These are phyloP conservation scores for Lophochroa leadbeateri DNA, from an alignment of 2,113 vertebrate species.

Conservation along the genomic window DNA sequence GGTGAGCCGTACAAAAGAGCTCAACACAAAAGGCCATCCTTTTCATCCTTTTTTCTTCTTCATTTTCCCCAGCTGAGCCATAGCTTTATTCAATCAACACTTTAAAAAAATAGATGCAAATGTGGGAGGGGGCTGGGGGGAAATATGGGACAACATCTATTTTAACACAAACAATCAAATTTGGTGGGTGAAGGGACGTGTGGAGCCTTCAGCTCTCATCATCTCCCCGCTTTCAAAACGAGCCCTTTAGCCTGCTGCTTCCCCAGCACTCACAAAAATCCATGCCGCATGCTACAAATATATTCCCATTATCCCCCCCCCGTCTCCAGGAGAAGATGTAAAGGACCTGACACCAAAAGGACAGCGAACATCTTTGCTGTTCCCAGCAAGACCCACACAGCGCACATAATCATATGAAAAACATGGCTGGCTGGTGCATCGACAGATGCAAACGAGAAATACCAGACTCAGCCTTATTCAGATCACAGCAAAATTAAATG, in stretches of 20 bases:
- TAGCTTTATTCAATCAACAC: conserved; percentile 64
- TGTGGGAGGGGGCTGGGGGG: not conserved
- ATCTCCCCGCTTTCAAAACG: not conserved
- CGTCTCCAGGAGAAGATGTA: not conserved
- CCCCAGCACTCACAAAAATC: not conserved
- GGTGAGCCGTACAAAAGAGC: conserved; percentile 64
- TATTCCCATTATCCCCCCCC: not conserved
- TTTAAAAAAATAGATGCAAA: conserved; percentile 39
- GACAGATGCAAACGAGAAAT: conserved; percentile 77
- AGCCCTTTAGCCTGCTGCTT: not conserved
- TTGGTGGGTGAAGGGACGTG: not conserved
- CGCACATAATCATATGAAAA: conserved; percentile 71
- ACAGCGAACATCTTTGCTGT: conserved; percentile 67
- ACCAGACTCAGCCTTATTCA: conserved; percentile 64
- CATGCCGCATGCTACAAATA: conserved; percentile 56
- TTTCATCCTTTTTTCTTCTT: conserved; percentile 74
- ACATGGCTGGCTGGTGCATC: conserved; percentile 82
- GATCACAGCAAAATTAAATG: conserved; percentile 53
- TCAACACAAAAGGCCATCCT: conserved; percentile 84
- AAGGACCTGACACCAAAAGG: conserved; percentile 55
- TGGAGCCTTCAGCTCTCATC: not conserved
- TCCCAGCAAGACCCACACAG: conserved; percentile 69
- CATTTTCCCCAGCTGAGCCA: conserved; percentile 77
- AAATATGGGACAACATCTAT: conserved; percentile 54
- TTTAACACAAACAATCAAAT: conserved; percentile 68